phyloP scores from a whole-genome alignment of 1,140 invertebrate species.

The Euwallacea similis region DNA sequence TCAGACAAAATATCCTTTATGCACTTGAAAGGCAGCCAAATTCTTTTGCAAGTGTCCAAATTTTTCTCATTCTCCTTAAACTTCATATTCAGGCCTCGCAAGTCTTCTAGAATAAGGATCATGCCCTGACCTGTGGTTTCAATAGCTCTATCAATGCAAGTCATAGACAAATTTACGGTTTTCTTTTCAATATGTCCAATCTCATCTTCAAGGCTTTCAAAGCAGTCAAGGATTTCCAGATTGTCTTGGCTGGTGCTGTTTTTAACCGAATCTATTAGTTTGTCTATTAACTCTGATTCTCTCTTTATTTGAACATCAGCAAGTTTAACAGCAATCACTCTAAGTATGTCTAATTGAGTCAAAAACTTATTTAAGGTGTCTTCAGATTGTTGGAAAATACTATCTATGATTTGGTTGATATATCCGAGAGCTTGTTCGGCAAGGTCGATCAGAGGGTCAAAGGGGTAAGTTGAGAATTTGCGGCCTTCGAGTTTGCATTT shows the following conservation, averaged over 20 bases:
- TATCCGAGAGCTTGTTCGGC: not conserved
- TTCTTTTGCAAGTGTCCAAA: not conserved
- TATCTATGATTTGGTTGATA: not conserved
- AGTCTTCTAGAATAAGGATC: not conserved
- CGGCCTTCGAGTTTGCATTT: too few relatives aligned
- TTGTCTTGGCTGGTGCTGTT: not conserved
- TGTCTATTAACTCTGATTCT: not conserved
- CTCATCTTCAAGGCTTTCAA: not conserved
- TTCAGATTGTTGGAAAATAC: not conserved
- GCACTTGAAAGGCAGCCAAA: not conserved
- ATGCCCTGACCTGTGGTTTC: not conserved
- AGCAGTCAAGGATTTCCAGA: not conserved
- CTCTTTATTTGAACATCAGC: not conserved
- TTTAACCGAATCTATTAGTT: conserved; percentile 4
- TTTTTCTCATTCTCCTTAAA: not conserved
- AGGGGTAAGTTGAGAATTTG: not conserved
- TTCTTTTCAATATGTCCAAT: not conserved
- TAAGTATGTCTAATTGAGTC: not conserved
- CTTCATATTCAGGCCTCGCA: not conserved
- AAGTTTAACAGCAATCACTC: not conserved
- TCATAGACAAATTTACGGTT: not conserved
- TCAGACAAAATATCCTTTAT: not conserved
- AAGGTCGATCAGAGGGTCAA: not conserved
- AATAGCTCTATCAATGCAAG: not conserved
- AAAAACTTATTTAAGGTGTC: not conserved